Percentiles rank a stretch among this genome's conserved stretches.
Conservation (phyloP, 2,113 vertebrate genomes). For the Regulus satrapa region DNA sequence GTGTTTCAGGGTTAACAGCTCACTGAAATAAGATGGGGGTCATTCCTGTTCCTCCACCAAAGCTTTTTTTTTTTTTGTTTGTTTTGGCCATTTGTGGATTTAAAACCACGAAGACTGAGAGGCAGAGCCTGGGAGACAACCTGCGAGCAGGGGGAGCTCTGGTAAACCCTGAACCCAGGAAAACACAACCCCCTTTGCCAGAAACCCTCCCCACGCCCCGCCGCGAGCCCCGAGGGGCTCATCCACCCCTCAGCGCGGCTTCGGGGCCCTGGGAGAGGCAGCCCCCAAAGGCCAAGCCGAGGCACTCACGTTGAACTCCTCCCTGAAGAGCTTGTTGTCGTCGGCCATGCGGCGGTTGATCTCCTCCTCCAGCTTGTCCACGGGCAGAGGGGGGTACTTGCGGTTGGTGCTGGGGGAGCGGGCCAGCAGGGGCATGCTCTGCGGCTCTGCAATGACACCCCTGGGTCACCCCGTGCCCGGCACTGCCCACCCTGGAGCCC, state of each 20-base stretch:
- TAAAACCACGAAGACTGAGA: not conserved
- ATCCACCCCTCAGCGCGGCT: too few species aligned
- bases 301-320: slow-evolving; percentile 94
- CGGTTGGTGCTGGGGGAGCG: slow-evolving; percentile 97
- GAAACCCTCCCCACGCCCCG: too few species aligned
- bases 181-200: accelerated
- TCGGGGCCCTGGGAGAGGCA: too few species aligned
- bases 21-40: not conserved
- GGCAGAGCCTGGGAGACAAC: not conserved
- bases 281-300: accelerated
- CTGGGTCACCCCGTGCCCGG: not conserved
- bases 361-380: slow-evolving; percentile 97
- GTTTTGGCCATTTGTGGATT: not conserved
- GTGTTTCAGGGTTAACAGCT: not conserved
- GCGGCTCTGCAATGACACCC: slow-evolving; percentile 79
- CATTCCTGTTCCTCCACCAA: not conserved
- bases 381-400: slow-evolving; percentile 92
- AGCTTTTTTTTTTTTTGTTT: not conserved
- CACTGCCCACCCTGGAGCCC: not conserved
- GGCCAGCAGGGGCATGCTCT: slow-evolving; percentile 94
- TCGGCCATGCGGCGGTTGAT: slow-evolving; percentile 98
- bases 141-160: too few species aligned
- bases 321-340: slow-evolving; percentile 97
- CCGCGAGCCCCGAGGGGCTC: too few species aligned
- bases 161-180: not conserved